Conservation (phyloP, 2,888 invertebrate species). For the Chironomus tentans region DNA sequence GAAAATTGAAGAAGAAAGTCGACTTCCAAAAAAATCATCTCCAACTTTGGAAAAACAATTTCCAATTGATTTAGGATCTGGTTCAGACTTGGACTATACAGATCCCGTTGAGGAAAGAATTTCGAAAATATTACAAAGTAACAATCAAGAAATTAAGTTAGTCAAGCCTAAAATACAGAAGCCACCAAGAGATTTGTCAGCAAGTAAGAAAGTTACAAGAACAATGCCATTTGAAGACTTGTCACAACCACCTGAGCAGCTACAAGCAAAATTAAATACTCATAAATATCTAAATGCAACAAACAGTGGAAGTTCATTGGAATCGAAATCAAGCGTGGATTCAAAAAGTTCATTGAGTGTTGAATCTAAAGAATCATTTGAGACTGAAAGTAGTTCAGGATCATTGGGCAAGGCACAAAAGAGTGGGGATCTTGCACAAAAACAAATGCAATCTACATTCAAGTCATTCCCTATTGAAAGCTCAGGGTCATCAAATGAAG, state of each 20-base stretch:
- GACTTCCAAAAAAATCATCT: conserved; percentile 35
- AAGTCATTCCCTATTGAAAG: conserved; percentile 75
- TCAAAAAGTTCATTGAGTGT: conserved; percentile 55
- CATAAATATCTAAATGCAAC: conserved; percentile 19
- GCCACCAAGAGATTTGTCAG: conserved; percentile 33
- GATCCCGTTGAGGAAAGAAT: conserved; percentile 44
- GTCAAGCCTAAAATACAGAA: conserved; percentile 44
- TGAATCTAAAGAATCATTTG: conserved; percentile 58
- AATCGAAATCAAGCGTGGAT: conserved; percentile 54
- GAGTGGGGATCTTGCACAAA: conserved; percentile 47
- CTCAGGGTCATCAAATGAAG: conserved; percentile 77
- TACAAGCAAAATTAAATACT: conserved; percentile 13
- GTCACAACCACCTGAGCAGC: conserved; percentile 17
- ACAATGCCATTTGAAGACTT: conserved; percentile 45
- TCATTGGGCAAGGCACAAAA: conserved; percentile 62
- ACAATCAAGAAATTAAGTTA: conserved; percentile 48
- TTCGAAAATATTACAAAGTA: conserved; percentile 37
- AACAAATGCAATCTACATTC: conserved; percentile 72
- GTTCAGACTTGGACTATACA: conserved; percentile 47
- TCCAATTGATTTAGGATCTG: conserved; percentile 53
- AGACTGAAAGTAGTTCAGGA: conserved; percentile 67
- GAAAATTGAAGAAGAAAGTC: conserved; percentile 47
- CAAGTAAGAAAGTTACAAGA: conserved; percentile 43
- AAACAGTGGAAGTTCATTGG: conserved; percentile 38
- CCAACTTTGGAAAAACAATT: conserved; percentile 56